Base-by-base conservation (phyloP, 2,113 vertebrate genomes). In the Calyptommatus sinebrachiatus region DNA sequence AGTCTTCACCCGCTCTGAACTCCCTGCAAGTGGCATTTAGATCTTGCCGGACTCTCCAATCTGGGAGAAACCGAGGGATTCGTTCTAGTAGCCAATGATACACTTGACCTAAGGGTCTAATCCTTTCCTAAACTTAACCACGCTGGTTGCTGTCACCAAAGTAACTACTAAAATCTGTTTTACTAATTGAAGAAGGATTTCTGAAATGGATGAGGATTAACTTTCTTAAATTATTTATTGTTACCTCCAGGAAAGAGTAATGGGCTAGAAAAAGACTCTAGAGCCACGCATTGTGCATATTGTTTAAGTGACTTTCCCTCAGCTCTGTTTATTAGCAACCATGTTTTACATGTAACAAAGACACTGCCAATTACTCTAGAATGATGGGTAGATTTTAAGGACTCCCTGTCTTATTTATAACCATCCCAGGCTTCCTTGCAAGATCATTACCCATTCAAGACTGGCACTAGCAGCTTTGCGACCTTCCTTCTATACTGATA, bases 201-300 rank as follows among this genome's bases (percentile, higher is more conserved):
- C 61, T 68, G 65, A 62, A 76, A 80, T 87, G 81, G 81, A 79
- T 87, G 21, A 61, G 71, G 82, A 80, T 87, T 83, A 1, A 74
- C 77, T 87, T 83, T 84, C 89, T 88, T 87, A 81, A 88, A 88
- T 91, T 87, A 91, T 86, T 90, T 81, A 82, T 80, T 86, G 80
- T 76, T 41, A 45, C 35, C 0, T 70, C 71, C 83, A 76, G 82
- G 79, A 83, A 87, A 83, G 81, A 78, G 80, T 48, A 84, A 0
- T 8, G 81, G 83, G 84, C 79, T 82, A 86, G 84, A 90, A n/a
- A 0, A 80, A 85, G 79, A 77, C 78, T 81, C 82, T 72, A 67
- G 73, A 89, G 81, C 85, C 85, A 84, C 62, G 5, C 20, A 63
- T 4, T 85, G 83, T 88, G 73, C 79, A 82, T 88, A 84, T 82